These are phyloP conservation scores for Probosciger aterrimus DNA, from an alignment of 2,113 vertebrate species.

Conservation along the genomic window DNA sequence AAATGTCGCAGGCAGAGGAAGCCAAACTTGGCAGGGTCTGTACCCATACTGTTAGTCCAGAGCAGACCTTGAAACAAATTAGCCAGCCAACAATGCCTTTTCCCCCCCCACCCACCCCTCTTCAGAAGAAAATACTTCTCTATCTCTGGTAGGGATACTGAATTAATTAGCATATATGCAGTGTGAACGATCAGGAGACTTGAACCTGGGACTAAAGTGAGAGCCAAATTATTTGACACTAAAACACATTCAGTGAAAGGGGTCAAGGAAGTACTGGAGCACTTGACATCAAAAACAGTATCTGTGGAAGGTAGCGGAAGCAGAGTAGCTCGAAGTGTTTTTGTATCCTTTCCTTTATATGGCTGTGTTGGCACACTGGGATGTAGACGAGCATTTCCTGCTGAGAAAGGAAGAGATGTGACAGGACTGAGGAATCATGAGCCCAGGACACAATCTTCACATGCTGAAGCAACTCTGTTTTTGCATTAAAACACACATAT, in stretches of 20 bases:
- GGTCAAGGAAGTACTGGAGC: not conserved
- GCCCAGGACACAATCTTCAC: not conserved
- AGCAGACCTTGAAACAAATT: not conserved
- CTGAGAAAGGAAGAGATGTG: conserved; percentile 63
- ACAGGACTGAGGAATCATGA: conserved; percentile 45
- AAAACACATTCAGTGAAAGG: conserved; percentile 6
- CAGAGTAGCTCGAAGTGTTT: conserved; percentile 14
- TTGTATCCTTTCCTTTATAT: conserved; percentile 36
- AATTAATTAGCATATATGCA: conserved; percentile 15
- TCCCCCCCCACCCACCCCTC: accelerated
- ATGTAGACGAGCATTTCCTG: conserved; percentile 40
- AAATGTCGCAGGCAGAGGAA: conserved; percentile 15
- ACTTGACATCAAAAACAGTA: conserved; percentile 19
- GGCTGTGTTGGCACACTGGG: conserved; percentile 41
- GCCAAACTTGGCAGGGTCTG: conserved; percentile 21
- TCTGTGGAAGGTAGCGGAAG: conserved; percentile 37
- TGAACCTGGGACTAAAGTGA: not conserved
- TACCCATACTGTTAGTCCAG: not conserved
- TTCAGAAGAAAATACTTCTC: not conserved
- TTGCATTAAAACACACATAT: not conserved
- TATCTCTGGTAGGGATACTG: not conserved
- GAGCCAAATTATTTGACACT: not conserved
- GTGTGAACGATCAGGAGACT: not conserved
- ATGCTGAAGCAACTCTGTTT: not conserved
- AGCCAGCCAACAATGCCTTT: not conserved